Percentiles rank a stretch among this genome's conserved stretches.
These are phyloP conservation scores for Zaprionus gabonicus DNA, from an alignment of 1,140 invertebrate species.

Conservation along the genomic window DNA sequence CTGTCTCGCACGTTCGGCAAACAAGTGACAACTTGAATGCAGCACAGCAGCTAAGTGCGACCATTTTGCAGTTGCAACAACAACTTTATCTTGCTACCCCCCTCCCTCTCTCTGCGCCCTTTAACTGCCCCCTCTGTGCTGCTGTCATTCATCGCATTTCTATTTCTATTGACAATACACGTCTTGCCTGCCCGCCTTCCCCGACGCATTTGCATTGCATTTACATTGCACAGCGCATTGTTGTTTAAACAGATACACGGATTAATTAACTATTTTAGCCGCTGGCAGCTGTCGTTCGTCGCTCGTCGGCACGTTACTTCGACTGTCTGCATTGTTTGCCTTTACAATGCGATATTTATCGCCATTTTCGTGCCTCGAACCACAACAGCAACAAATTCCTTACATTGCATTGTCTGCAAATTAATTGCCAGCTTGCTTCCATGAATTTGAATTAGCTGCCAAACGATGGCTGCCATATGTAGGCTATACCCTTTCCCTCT, in stretches of 20 bases:
- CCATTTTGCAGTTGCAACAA: slow-evolving; percentile 22
- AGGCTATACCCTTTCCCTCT: fast-evolving
- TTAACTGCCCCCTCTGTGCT: neutral
- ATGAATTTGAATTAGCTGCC: neutral
- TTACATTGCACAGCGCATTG: slow-evolving; percentile 12
- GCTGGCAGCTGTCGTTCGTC: neutral
- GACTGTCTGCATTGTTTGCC: slow-evolving; percentile 8
- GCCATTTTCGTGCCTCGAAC: slow-evolving; percentile 27
- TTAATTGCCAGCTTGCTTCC: slow-evolving; percentile 12
- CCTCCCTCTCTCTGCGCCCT: neutral
- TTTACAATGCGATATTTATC: slow-evolving; percentile 34
- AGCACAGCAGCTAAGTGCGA: slow-evolving; percentile 37
- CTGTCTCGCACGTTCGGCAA: slow-evolving; percentile 41
- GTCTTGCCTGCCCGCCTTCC: neutral
- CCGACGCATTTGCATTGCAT: slow-evolving; percentile 20
- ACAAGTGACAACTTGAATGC: slow-evolving; percentile 45
- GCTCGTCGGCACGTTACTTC: neutral
- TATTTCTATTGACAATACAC: slow-evolving; percentile 41
- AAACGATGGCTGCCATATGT: neutral
- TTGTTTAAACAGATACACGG: slow-evolving; percentile 66
- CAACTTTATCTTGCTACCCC: neutral
- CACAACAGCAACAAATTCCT: slow-evolving; percentile 7
- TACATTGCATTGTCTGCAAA: slow-evolving; percentile 17
- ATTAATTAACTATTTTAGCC: slow-evolving; percentile 74
- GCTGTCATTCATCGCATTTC: slow-evolving; percentile 17